Evolutionary conservation across 1,140 invertebrate genomes (phyloP), one percentile per base, ranked within the genome.

Genomic region (Doryteuthis pealeii): DNA sequence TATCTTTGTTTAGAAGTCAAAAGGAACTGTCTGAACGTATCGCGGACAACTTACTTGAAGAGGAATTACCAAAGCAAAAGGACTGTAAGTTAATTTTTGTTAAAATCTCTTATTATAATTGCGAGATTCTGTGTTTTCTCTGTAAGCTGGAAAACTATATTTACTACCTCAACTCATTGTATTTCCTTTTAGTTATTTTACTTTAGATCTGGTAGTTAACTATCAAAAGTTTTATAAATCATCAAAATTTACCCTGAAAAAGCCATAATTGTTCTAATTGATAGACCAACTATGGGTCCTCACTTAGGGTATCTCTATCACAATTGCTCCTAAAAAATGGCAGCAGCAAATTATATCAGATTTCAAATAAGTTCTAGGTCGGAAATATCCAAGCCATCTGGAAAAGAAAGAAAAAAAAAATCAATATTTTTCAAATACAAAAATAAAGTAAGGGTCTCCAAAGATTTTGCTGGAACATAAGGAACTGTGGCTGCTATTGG

Each of bases 241-340:
- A n/a, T n/a, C n/a, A n/a, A n/a, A n/a, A n/a, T n/a, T 84, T 78
- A 91, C 89, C 80, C 88, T n/a, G n/a, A 85, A 32, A 91, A 75
- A 30, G 90, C n/a, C 89, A 83, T 80, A 91, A n/a, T n/a, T 43
- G 82, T 90, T 83, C n/a, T n/a, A n/a, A 84, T 88, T 76, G 74
- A 89, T 83, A 79, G 87, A 81, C 74, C 88, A 66, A 90, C 87
- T 22, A n/a, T n/a, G n/a, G 87, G 73, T 8, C 90, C 90, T 5
- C 86, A 62, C 77, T 87, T 3, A 90, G 73, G 10, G 10, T 40
- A 40, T 40, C 35, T 40, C 35, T 40, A 5, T 40, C 35, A 40
- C 4, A 3, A 40, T 5, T 10, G 35, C 35, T 40, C n/a, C n/a
- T n/a, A n/a, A 40, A 40, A 69, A 73, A 31, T 72, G 66, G 33